Conservation (phyloP, 2,113 vertebrate species). For the Apus apus region DNA sequence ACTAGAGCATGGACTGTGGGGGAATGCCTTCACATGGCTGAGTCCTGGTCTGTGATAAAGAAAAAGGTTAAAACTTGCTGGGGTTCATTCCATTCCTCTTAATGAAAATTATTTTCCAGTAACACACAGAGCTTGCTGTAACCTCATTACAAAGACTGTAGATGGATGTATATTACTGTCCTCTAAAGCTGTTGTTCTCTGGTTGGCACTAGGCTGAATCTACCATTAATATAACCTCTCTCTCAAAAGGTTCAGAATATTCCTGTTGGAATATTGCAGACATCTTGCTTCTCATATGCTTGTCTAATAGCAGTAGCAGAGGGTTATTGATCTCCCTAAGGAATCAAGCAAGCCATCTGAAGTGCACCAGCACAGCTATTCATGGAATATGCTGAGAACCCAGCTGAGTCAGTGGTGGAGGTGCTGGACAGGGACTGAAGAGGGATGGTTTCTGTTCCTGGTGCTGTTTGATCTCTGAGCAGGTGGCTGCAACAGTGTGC, state of each 20-base stretch:
- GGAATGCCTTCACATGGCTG: neutral
- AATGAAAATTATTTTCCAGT: neutral
- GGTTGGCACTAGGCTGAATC: neutral
- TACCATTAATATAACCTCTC: neutral
- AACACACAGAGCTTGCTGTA: neutral
- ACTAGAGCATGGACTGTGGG: neutral
- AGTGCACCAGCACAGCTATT: neutral
- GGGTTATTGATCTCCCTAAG: neutral
- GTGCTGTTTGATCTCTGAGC: neutral
- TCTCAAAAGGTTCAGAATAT: neutral
- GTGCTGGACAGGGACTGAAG: neutral
- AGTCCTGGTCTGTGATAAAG: neutral
- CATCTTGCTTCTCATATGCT: neutral
- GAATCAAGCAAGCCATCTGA: neutral
- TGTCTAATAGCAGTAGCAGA: neutral
- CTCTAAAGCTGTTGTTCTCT: neutral
- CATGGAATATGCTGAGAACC: neutral
- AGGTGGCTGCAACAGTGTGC: neutral
- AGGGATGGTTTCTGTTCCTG: neutral
- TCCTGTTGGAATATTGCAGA: neutral
- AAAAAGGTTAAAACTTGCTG: neutral
- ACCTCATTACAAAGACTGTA: neutral
- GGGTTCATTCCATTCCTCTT: neutral
- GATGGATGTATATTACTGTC: fast-evolving
- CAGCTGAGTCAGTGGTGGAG: fast-evolving